Evolutionary conservation across 2,113 vertebrate species (phyloP), one percentile per base, ranked within the genome.

Genomic region (Noctilio leporinus): DNA sequence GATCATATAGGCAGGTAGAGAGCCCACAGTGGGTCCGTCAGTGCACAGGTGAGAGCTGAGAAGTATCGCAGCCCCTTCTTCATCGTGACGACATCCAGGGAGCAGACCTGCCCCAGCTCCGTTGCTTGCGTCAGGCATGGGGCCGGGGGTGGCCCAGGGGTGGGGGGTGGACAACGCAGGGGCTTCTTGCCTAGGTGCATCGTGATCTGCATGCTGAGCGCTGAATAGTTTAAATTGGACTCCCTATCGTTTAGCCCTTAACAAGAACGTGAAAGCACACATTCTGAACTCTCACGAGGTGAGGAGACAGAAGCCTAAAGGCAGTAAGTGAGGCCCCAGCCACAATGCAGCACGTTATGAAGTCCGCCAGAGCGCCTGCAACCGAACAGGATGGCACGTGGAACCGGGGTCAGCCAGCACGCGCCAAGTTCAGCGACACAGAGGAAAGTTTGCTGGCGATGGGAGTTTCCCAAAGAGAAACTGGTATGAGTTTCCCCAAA

Each of bases 341-440:
- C 17, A 7, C 24, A 28, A 33, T 1, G 7, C 4, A 3, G 2
- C 15, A 7, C 8, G 0, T 14, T 4, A 9, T 0, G 5, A 22
- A 11, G 33, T 19, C 38, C 6, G 10, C 7, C 53, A 0, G 5
- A 6, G 33, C 28, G 2, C 35, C 38, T 38, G 10, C 26, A n/a
- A 0, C 19, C 1, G 15, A 24, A 33, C 0, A 64, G 4, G 30
- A 62, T 15, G 11, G 28, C 4, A 8, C 26, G 7, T 6, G 4
- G 20, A 19, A 38, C 3, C 7, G 20, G 10, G 1, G 1, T 35
- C 3, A 7, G 45, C 19, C n/a, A 1, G 1, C 10, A 8, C 1
- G 1, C 0, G 7, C 33, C 3, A 49, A n/a, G 20, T 4, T 53
- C 43, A 19, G 15, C 82, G 12, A 20, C 24, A 40, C 30, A 1